phyloP scores from a whole-genome alignment of 1,140 invertebrate species.

The Hetaerina americana region DNA sequence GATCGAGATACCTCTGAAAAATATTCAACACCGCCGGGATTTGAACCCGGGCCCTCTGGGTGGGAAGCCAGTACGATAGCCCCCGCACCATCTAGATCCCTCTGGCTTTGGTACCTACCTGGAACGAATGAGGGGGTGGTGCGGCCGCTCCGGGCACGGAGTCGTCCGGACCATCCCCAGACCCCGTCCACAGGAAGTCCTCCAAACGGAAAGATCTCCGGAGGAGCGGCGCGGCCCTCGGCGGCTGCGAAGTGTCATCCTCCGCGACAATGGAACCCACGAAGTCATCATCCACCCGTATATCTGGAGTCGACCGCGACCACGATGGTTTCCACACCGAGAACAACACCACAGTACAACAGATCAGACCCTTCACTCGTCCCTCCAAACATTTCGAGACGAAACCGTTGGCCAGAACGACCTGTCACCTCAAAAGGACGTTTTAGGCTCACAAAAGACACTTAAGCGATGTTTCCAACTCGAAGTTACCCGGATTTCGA shows the following conservation, averaged over 20 bases:
- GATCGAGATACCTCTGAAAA: too few species aligned
- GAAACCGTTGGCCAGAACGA: not conserved
- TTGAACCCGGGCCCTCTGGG: too few species aligned
- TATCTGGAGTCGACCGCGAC: not conserved
- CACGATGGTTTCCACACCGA: not conserved
- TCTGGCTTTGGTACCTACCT: too few species aligned
- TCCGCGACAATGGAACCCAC: too few species aligned
- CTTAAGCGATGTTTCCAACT: too few species aligned
- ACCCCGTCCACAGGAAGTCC: slow-evolving; percentile 76
- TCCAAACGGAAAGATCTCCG: slow-evolving; percentile 50
- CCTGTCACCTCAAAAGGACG: too few species aligned
- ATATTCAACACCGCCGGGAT: too few species aligned
- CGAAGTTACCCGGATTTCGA: too few species aligned
- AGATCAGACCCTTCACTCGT: too few species aligned
- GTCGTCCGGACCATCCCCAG: slow-evolving; percentile 50
- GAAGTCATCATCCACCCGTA: not conserved
- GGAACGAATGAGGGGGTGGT: not conserved
- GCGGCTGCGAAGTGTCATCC: not conserved
- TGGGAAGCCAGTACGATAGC: too few species aligned
- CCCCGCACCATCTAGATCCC: too few species aligned
- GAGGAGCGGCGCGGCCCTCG: slow-evolving; percentile 21
- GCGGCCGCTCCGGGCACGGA: slow-evolving; percentile 2
- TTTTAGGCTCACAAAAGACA: too few species aligned
- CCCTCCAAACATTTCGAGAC: not conserved
- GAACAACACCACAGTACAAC: not conserved